Conservation (phyloP, 2,797 vertebrate species). For the Clarias pachynema region DNA sequence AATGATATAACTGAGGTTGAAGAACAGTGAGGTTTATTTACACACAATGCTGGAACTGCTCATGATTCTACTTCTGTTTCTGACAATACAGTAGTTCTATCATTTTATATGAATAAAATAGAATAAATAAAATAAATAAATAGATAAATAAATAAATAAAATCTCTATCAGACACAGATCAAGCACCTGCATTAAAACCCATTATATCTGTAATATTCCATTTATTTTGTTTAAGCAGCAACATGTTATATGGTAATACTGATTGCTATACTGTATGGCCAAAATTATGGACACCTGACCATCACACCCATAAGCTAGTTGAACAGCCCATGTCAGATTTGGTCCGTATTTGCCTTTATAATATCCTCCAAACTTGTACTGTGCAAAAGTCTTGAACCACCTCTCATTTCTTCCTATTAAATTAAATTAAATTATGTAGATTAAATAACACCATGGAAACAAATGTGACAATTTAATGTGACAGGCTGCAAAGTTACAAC, state of each 20-base stretch:
- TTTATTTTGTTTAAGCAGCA: neutral
- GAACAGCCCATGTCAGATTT: neutral
- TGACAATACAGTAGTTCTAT: neutral
- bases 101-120: neutral
- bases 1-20: neutral
- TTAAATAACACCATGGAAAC: no score
- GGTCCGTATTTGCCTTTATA: neutral
- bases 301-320: neutral
- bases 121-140: neutral
- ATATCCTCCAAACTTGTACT: neutral
- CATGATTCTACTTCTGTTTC: neutral
- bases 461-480: no score
- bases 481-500: no score
- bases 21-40: neutral
- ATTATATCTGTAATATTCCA: neutral
- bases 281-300: neutral
- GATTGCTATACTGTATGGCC: neutral
- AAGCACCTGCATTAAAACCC: neutral
- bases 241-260: neutral
- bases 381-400: no score
- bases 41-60: neutral
- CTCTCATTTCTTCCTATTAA: no score
- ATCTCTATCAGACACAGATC: neutral
- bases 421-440: no score
- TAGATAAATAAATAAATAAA: neutral